Evolutionary conservation across 2,113 vertebrate species (phyloP).

Genomic region (Caretta caretta): DNA sequence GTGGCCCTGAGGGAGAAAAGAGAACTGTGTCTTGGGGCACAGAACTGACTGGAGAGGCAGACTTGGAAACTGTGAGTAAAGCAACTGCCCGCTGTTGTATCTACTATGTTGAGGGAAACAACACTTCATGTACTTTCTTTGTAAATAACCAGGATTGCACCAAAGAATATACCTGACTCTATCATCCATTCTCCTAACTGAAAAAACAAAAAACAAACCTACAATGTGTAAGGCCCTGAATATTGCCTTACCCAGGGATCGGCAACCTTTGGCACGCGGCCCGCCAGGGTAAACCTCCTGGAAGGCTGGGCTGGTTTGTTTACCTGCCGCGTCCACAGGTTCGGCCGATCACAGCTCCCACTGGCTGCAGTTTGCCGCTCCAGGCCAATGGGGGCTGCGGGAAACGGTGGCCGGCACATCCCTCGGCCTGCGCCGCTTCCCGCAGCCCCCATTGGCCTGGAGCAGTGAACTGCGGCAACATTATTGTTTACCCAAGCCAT

Average conservation of each 20-base stretch:
- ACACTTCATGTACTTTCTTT: background rate
- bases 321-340: no score
- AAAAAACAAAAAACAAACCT: background rate
- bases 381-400: no score
- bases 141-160: background rate
- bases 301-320: no score
- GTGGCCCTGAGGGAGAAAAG: background rate
- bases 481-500: background rate
- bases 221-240: background rate
- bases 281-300: no score
- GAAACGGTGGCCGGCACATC: no score
- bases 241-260: background rate
- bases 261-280: no score
- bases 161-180: background rate
- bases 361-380: no score
- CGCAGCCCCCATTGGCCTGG: no score
- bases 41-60: background rate
- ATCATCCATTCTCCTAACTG: background rate
- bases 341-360: no score
- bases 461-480: background rate
- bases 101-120: background rate
- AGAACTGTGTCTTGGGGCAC: background rate
- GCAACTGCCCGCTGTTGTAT: background rate
- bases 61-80: background rate
- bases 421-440: no score